A percentile compares a stretch with the other conserved stretches of the same genome.
These are phyloP conservation scores for Cyprinodon diabolis DNA, from an alignment of 2,797 vertebrate species.

Conservation along the genomic window DNA sequence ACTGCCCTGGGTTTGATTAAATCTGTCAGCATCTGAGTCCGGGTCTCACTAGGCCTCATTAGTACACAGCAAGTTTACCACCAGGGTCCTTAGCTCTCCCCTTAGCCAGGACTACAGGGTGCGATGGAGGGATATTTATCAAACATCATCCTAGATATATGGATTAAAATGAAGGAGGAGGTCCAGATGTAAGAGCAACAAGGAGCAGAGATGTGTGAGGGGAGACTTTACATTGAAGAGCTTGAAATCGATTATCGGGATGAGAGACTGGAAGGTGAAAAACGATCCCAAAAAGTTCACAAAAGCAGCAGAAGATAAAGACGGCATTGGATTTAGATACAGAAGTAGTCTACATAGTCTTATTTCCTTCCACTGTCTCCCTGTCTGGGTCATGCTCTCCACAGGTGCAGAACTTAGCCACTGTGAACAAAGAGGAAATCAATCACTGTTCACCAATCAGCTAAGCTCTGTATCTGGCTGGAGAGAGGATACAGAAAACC, in stretches of 20 bases:
- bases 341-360: constrained; percentile 25
- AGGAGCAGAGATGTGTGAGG: constrained; percentile 21
- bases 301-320: constrained; percentile 16
- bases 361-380: constrained; percentile 46
- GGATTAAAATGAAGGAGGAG: constrained; percentile 16
- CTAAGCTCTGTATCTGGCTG: constrained; percentile 99
- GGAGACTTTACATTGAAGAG: neutral
- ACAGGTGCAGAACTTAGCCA: constrained; percentile 99
- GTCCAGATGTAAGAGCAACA: constrained; percentile 7
- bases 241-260: neutral
- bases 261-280: constrained; percentile 10
- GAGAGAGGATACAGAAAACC: constrained; percentile 82
- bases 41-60: constrained; percentile 65
- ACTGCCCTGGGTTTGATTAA: constrained; percentile 32
- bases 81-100: constrained; percentile 41
- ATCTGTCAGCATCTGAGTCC: constrained; percentile 44
- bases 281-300: neutral
- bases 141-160: constrained; percentile 28
- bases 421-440: constrained; percentile 99
- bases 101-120: constrained; percentile 29
- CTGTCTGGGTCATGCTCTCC: constrained; percentile 84
- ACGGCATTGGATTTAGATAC: constrained; percentile 28
- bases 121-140: constrained; percentile 33
- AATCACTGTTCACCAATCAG: constrained; percentile 99
- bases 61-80: constrained; percentile 43